Evolutionary conservation across 2,888 invertebrate genomes (phyloP).

Genomic region (Apoderus coryli): DNA sequence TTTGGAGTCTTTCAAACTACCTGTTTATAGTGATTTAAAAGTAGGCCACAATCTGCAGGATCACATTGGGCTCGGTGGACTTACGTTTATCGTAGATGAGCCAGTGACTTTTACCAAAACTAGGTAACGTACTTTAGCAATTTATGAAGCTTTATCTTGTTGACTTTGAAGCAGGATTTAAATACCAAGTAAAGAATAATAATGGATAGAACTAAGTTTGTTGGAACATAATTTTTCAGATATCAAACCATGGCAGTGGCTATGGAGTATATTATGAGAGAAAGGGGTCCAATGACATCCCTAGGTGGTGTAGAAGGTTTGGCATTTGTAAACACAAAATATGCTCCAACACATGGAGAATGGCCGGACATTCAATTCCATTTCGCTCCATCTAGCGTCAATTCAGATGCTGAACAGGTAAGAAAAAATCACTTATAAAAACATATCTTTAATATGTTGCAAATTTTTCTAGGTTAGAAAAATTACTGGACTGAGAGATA

Average conservation of each 20-base stretch:
- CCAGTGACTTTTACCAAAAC: conserved; percentile 64
- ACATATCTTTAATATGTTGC: too few species aligned
- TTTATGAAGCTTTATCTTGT: too few species aligned
- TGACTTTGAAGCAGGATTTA: too few species aligned
- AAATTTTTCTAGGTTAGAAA: conserved; percentile 43
- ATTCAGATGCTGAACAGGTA: conserved; percentile 72
- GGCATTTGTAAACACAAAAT: conserved; percentile 77
- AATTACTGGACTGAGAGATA: conserved; percentile 60
- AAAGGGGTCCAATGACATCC: conserved; percentile 70
- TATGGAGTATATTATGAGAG: conserved; percentile 67
- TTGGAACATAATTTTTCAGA: too few species aligned
- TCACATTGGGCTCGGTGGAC: conserved; percentile 73
- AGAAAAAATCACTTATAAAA: conserved; percentile 4
- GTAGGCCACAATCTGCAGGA: conserved; percentile 79
- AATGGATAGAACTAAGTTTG: too few species aligned
- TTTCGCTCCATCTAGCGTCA: conserved; percentile 71
- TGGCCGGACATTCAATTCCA: conserved; percentile 84
- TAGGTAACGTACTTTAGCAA: conserved; percentile 30
- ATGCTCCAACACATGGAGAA: conserved; percentile 58
- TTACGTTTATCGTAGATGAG: conserved; percentile 69
- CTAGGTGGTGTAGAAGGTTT: conserved; percentile 72
- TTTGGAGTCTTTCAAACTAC: conserved; percentile 53
- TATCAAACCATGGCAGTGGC: conserved; percentile 64
- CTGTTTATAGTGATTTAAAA: conserved; percentile 56
- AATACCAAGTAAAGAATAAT: too few species aligned